Percentiles rank a stretch among this genome's conserved stretches.
Evolutionary conservation across 2,797 vertebrate species (phyloP).

Genomic region (Neosilurus mollespiculum): DNA sequence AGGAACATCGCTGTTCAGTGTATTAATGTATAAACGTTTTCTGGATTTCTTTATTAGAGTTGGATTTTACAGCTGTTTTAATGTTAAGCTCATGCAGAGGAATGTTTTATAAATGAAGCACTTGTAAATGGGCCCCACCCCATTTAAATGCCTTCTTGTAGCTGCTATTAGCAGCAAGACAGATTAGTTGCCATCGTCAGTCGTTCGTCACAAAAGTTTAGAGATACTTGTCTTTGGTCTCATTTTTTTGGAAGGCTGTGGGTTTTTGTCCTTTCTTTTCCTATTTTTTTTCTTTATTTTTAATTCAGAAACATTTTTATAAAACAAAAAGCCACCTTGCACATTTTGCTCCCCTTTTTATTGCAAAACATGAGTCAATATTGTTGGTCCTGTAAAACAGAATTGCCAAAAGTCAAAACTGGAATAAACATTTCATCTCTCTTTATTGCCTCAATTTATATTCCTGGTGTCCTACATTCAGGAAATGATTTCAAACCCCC

Average conservation of each 20-base stretch:
- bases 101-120: neutral
- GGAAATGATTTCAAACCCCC: neutral
- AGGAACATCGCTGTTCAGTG: neutral
- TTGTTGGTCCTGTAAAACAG: neutral
- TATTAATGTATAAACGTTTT: neutral
- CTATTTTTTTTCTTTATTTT: neutral
- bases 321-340: neutral
- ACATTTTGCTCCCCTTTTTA: neutral
- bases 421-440: neutral
- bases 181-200: neutral
- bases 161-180: neutral
- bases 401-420: neutral
- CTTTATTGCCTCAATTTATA: slow-evolving; percentile 38
- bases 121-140: too few species aligned
- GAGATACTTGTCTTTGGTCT: neutral
- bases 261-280: too few species aligned
- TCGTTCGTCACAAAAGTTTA: neutral
- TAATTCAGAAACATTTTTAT: neutral
- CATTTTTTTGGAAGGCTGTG: too few species aligned
- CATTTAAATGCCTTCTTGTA: too few species aligned
- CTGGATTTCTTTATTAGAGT: neutral
- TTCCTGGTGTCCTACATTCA: slow-evolving; percentile 38
- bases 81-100: neutral
- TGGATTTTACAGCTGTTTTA: neutral
- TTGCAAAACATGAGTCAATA: too few species aligned